Evolutionary conservation across 2,113 vertebrate genomes (phyloP).

Genomic region (rat (Rattus norvegicus)): DNA sequence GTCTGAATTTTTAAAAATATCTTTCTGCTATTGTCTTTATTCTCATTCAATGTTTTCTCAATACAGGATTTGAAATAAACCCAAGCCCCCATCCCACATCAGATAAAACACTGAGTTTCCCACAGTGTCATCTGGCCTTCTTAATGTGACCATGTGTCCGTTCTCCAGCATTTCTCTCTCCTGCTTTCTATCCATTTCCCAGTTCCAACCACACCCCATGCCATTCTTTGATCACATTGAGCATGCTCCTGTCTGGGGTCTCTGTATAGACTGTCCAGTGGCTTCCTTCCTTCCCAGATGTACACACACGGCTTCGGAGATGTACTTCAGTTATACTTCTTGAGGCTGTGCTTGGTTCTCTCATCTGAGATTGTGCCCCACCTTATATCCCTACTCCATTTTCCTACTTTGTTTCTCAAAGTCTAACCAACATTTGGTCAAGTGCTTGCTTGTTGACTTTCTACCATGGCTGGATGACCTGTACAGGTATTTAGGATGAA

Average conservation of each 20-base stretch:
- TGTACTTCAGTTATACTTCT: not conserved
- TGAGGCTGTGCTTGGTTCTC: not conserved
- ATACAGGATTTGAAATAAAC: not conserved
- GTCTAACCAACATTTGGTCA: not conserved
- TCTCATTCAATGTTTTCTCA: not conserved
- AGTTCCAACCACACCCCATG: not conserved
- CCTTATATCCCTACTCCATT: not conserved
- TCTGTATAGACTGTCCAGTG: not conserved
- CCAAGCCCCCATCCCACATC: not conserved
- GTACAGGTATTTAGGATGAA: not conserved
- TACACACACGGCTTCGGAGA: not conserved
- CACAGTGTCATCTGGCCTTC: not conserved
- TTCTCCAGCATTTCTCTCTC: fast-evolving
- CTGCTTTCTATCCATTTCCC: not conserved
- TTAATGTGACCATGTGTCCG: not conserved
- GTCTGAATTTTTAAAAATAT: not conserved
- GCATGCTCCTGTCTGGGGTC: not conserved
- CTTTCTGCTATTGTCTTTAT: not conserved
- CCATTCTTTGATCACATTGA: not conserved
- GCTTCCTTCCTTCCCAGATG: not conserved
- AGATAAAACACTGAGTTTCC: not conserved
- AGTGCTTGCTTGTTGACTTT: not conserved
- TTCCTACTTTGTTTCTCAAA: not conserved
- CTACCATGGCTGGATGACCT: not conserved
- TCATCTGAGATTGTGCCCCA: not conserved